These are phyloP conservation scores for Caenorhabditis wallacei DNA, from an alignment of 2,888 invertebrate genomes.

Conservation along the genomic window DNA sequence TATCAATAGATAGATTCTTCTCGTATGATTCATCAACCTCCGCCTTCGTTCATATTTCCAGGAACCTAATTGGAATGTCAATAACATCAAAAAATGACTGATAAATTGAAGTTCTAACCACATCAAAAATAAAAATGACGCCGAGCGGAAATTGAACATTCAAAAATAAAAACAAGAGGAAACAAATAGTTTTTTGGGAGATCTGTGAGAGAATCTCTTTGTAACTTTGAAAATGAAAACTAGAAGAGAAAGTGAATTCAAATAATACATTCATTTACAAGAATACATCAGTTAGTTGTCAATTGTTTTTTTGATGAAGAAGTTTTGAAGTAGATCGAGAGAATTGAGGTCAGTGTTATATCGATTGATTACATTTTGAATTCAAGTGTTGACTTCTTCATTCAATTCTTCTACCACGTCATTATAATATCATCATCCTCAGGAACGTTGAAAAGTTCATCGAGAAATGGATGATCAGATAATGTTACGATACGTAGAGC, in stretches of 20 bases:
- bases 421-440: conserved; percentile 45
- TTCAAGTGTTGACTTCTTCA: neutral
- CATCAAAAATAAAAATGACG: conserved; percentile 23
- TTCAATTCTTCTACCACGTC: conserved; percentile 22
- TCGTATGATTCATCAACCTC: conserved; percentile 7
- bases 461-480: conserved; percentile 61
- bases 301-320: conserved; percentile 10
- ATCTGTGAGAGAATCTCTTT: neutral
- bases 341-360: conserved; percentile 21
- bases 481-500: conserved; percentile 62
- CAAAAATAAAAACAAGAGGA: conserved; percentile 8
- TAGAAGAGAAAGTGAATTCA: neutral
- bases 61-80: conserved; percentile 31
- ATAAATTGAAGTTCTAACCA: neutral
- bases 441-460: conserved; percentile 58
- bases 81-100: conserved; percentile 14
- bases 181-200: neutral
- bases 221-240: neutral
- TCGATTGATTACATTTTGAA: conserved; percentile 9
- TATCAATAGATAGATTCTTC: conserved; percentile 1
- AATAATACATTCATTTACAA: conserved; percentile 29
- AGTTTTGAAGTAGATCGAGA: conserved; percentile 20
- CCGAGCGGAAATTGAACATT: conserved; percentile 11
- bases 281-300: conserved; percentile 34
- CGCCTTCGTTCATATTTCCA: neutral